Conservation (phyloP, 2,113 vertebrate species). For the Cacatua alba region DNA sequence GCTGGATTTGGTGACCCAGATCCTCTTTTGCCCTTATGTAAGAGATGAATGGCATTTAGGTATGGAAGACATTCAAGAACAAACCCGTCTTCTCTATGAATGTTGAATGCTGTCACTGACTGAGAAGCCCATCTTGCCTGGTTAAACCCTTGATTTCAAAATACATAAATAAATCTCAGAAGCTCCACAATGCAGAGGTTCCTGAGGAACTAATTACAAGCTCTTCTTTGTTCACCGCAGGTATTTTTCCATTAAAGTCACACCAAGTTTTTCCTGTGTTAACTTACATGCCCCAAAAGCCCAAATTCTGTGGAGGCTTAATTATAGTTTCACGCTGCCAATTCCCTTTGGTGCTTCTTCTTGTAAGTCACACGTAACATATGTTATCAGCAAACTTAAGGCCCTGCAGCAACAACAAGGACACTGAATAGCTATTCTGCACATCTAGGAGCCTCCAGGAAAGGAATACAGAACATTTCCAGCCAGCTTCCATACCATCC, state of each 20-base stretch:
- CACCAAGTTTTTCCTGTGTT: constrained; percentile 11
- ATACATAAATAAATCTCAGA: not conserved
- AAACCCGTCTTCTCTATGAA: not conserved
- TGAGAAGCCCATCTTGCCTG: not conserved
- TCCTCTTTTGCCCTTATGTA: not conserved
- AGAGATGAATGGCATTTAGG: not conserved
- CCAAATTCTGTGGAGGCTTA: constrained; percentile 16
- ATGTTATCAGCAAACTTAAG: constrained; percentile 44
- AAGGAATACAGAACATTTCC: constrained; percentile 49
- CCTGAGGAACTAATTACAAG: not conserved
- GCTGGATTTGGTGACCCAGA: not conserved
- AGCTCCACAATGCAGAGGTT: not conserved
- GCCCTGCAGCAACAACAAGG: constrained; percentile 13
- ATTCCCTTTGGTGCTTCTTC: constrained; percentile 20
- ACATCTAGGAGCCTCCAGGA: constrained; percentile 44
- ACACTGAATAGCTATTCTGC: constrained; percentile 10
- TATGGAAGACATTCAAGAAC: not conserved
- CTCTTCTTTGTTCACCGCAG: not conserved
- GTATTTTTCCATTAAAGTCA: constrained; percentile 26
- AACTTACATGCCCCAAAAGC: constrained; percentile 35
- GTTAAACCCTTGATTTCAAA: not conserved
- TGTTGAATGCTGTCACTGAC: not conserved
- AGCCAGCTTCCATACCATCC: constrained; percentile 7
- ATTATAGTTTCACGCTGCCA: constrained; percentile 49
- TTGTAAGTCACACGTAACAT: not conserved